Evolutionary conservation across 2,113 vertebrate genomes (phyloP).

Genomic region (Sander lucioperca): DNA sequence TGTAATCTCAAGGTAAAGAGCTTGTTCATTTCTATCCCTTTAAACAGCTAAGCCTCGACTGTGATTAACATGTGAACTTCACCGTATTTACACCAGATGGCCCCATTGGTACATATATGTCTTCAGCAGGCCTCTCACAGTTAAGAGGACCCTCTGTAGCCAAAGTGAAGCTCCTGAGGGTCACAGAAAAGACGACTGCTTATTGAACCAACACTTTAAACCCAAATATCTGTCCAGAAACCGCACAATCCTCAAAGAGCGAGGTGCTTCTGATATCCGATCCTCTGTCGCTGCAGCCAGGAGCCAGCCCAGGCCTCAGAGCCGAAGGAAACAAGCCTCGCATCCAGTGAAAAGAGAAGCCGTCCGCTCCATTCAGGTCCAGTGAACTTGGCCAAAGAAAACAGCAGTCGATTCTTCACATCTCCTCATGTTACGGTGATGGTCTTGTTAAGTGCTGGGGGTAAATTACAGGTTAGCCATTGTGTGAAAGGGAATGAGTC

Average conservation of each 20-base stretch:
- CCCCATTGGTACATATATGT: conserved; percentile 65
- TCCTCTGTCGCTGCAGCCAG: neutral
- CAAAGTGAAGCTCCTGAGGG: neutral
- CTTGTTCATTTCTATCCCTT: no score
- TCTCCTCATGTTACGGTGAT: conserved; percentile 66
- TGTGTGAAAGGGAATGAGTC: conserved; percentile 56
- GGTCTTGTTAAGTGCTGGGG: conserved; percentile 58
- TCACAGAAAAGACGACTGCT: neutral
- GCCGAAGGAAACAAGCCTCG: conserved; percentile 71
- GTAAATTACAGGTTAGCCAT: conserved; percentile 62
- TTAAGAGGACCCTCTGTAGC: neutral
- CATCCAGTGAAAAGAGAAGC: conserved; percentile 66
- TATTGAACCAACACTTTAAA: neutral
- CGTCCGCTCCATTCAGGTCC: conserved; percentile 75
- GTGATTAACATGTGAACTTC: neutral
- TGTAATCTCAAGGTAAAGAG: neutral
- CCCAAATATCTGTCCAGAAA: conserved; percentile 1
- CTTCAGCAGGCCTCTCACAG: neutral
- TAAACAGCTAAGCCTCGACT: neutral
- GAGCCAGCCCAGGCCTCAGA: conserved; percentile 5
- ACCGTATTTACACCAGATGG: conserved; percentile 72
- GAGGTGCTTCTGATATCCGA: conserved; percentile 58
- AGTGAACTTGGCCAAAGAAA: conserved; percentile 79
- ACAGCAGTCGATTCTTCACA: conserved; percentile 64
- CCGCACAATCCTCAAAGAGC: conserved; percentile 5